Evolutionary conservation across 2,797 vertebrate species (phyloP), one percentile per base, ranked within the genome.

Genomic region (Syngnathus rostellatus): DNA sequence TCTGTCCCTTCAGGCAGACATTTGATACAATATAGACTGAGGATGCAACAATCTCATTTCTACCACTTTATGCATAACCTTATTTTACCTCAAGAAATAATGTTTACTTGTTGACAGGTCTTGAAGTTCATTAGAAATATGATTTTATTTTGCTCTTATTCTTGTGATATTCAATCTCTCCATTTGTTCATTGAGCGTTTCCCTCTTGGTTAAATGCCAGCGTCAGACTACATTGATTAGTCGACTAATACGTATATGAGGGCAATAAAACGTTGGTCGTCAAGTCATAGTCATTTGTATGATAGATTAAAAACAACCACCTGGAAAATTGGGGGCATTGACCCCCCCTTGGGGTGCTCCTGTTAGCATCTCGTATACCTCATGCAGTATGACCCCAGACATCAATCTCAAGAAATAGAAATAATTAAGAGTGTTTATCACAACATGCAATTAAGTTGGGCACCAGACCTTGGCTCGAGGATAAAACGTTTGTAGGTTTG

Each of bases 221-320:
- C 66, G 40, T 63, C 62, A 69, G 37, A 69, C 54, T 53, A 11
- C n/a, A 57, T 64, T 64, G 65, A 74, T 71, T 69, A 62, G 40
- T 55, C 74, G 71, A 76, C 68, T 64, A 68, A 79, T 68, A 31
- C 31, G 31, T 31, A 72, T 63, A 81, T 76, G 67, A 74, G 68
- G 43, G 38, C 25, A 23, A 25, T 37, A 58, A 46, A 21, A 66
- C 58, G 63, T 46, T 60, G 60, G 53, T 67, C 70, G 63, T 64
- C 58, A 55, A 19, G 23, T 31, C 55, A 40, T 50, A 37, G 50
- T 53, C 14, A 58, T 69, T 51, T 66, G 41, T 54, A 23, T 71
- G 63, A 76, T 62, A 3, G 21, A 67, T 72, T 62, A 41, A 62
- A 48, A 72, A 60, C 55, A 63, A 48, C 17, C 19, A 21, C 48